Conservation (phyloP, 2,797 vertebrate genomes). For the Iguana delicatissima region DNA sequence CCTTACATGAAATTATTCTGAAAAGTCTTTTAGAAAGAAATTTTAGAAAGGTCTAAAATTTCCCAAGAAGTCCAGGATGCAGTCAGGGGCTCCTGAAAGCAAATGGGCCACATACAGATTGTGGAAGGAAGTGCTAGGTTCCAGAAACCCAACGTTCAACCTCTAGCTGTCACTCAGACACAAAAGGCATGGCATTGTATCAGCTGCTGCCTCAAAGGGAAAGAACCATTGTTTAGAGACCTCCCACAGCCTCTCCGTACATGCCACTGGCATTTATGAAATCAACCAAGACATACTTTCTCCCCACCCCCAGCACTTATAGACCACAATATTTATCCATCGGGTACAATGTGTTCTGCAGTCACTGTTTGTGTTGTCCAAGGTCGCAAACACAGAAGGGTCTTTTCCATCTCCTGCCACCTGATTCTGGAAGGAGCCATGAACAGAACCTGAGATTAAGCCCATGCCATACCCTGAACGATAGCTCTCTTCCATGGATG, state of each 20-base stretch:
- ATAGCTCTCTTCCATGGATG: neutral
- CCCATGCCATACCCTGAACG: neutral
- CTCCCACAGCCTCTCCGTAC: too few species aligned
- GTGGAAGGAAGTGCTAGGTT: neutral
- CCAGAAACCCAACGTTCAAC: neutral
- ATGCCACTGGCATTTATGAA: neutral
- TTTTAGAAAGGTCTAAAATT: too few species aligned
- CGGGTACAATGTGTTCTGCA: neutral
- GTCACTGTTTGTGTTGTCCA: neutral
- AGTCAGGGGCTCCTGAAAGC: neutral
- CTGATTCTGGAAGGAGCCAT: neutral
- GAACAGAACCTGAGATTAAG: neutral
- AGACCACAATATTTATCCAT: neutral
- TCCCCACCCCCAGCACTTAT: too few species aligned
- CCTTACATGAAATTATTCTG: neutral
- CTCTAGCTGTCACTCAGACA: neutral
- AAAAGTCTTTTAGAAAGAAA: neutral
- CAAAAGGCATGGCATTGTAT: neutral
- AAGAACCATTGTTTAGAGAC: too few species aligned
- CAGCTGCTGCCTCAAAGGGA: neutral
- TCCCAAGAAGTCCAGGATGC: neutral
- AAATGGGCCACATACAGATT: neutral
- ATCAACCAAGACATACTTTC: neutral
- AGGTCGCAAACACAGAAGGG: neutral
- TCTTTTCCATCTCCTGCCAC: neutral